Base-by-base conservation (phyloP, 1,140 invertebrate species). In the Reticulitermes speratus region DNA sequence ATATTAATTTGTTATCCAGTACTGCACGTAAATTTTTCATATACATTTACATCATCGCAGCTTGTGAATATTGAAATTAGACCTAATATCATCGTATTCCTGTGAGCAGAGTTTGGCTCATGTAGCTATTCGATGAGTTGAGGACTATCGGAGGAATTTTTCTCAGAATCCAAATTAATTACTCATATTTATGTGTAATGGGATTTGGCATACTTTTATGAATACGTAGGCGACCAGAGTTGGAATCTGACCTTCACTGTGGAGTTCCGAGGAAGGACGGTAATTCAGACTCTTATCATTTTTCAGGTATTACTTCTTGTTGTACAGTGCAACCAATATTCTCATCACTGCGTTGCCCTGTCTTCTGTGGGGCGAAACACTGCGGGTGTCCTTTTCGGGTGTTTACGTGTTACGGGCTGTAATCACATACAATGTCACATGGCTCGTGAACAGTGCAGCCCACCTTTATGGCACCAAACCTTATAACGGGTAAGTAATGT, bases 391-490 rank as follows among this genome's bases (percentile, higher is more conserved):
- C 5, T 87, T 89, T 48, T 88, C 88, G 48, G 69, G 88, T 6
- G 85, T 52, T 19, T 89, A 86, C 84, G 30, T 91, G 52, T 89
- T 94, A 44, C 90, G 93, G 30, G 94, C 93, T 89, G 89, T 90
- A 59, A 87, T 92, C 21, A 92, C 91, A 19, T 91, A 96, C 7
- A 93, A 96, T 89, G 90, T 92, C 59, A 96, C 95, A 3, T 96
- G 95, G 95, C 90, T 94, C 44, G 95, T 96, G 23, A 96, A 96
- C 90, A 94, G 93, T 89, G 92, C 92, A n/a, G 95, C 95, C 21
- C 95, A 96, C 89, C 90, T 94, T 87, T 94, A 92, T 89, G 95
- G 95, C 16, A 91, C 90, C 85, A 91, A 92, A 88, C 95, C 95
- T 1, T 96, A 95, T 88, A 94, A 96, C 89, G 90, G 92, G 94